Conservation (phyloP, 2,888 invertebrate species). For the Macrophya annulata region DNA sequence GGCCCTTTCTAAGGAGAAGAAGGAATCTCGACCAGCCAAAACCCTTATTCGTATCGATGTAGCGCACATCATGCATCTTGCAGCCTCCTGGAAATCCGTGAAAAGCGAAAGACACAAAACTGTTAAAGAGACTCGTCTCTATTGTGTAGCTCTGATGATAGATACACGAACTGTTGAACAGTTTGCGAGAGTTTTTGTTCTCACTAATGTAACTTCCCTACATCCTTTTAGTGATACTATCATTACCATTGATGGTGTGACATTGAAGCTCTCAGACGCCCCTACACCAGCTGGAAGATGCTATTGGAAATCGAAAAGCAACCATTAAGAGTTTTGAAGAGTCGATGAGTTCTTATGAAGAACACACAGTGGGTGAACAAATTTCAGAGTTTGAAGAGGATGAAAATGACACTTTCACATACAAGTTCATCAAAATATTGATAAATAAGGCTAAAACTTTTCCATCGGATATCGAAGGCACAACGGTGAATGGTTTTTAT, state of each 20-base stretch:
- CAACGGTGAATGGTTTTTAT: not conserved
- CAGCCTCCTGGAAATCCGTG: not conserved
- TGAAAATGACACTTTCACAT: conserved; percentile 1
- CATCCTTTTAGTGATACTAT: conserved; percentile 6
- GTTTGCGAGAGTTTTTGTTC: conserved; percentile 10
- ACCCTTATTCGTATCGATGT: not conserved
- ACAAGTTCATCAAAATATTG: conserved; percentile 3
- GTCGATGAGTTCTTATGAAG: conserved; percentile 10
- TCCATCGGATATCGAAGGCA: conserved; percentile 1
- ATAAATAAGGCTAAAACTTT: not conserved
- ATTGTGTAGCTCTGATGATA: conserved; percentile 6
- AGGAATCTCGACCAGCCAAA: conserved; percentile 6
- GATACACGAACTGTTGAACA: conserved; percentile 2
- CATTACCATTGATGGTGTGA: conserved; percentile 6
- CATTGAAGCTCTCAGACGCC: conserved; percentile 5
- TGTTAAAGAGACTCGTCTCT: conserved; percentile 4
- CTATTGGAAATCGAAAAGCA: not conserved
- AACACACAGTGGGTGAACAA: not conserved
- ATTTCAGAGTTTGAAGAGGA: not conserved
- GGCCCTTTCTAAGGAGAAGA: conserved; percentile 1
- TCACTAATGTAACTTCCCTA: conserved; percentile 6
- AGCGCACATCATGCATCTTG: not conserved
- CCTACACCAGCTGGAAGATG: conserved; percentile 6
- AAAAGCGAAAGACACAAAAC: conserved; percentile 6
- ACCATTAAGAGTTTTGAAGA: not conserved